A percentile compares a stretch with the other conserved stretches of the same genome.
These are phyloP conservation scores for Micrasema longulum DNA, from an alignment of 1,140 invertebrate species.

Conservation along the genomic window DNA sequence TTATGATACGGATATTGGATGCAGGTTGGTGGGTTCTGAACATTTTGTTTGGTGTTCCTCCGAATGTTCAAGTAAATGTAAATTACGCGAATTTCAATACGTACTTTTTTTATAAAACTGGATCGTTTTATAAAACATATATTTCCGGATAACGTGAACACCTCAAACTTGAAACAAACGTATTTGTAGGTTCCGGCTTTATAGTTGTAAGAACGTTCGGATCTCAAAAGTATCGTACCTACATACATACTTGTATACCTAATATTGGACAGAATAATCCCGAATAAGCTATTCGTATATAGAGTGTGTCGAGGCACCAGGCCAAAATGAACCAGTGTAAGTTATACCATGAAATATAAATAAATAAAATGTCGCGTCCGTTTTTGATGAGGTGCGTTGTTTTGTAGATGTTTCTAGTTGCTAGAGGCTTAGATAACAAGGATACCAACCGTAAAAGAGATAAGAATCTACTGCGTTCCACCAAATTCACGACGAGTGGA, in stretches of 20 bases:
- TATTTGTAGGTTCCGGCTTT: slow-evolving; percentile 35
- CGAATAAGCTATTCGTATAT: too few relatives aligned
- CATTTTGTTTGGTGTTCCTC: too few relatives aligned
- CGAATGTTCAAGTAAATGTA: too few relatives aligned
- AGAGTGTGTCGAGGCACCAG: too few relatives aligned
- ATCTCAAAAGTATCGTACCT: slow-evolving; percentile 8
- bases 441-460: slow-evolving; percentile 39
- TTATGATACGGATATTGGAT: too few relatives aligned
- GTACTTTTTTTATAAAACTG: slow-evolving; percentile 7
- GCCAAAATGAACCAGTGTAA: too few relatives aligned
- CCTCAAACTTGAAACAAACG: slow-evolving; percentile 24
- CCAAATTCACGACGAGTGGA: slow-evolving; percentile 28
- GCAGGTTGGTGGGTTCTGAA: too few relatives aligned
- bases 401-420: background rate
- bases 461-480: slow-evolving; percentile 34
- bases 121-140: slow-evolving; percentile 7
- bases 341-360: background rate
- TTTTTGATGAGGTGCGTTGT: background rate
- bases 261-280: too few relatives aligned
- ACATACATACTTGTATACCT: background rate
- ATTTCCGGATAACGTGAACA: slow-evolving; percentile 31
- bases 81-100: slow-evolving; percentile 26
- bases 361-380: background rate
- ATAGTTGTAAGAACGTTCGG: slow-evolving; percentile 7
- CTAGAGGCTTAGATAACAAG: slow-evolving; percentile 1